Evolutionary conservation across 30 jellyfish, hydroid and myxozoan genomes (phyloP).

Genomic region (Aurelia sp.): DNA sequence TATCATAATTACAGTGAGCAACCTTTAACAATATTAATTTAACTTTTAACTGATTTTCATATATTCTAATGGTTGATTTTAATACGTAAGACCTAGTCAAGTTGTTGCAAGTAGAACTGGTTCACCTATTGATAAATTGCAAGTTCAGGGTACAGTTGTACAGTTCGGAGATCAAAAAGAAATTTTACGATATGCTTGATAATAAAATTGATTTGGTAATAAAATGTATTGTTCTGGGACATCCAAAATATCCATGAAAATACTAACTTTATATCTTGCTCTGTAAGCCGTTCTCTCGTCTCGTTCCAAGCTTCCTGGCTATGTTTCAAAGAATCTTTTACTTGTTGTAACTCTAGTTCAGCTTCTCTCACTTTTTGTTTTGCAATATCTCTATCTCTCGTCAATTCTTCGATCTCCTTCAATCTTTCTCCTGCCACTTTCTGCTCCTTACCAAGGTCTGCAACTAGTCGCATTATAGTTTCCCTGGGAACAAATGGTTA

Average conservation of each 20-base stretch:
- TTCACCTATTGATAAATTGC: no score
- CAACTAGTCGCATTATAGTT: constrained; percentile 84
- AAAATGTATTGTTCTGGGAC: background rate
- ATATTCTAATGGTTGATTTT: no score
- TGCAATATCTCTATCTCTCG: constrained; percentile 77
- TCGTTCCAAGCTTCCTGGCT: constrained; percentile 85
- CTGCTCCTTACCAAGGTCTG: constrained; percentile 83
- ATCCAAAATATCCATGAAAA: background rate
- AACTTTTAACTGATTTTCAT: no score
- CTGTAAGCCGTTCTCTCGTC: constrained; percentile 60
- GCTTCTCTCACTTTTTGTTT: constrained; percentile 69
- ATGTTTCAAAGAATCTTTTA: constrained; percentile 70
- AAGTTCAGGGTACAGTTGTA: no score
- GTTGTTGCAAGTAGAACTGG: no score
- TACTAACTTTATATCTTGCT: constrained; percentile 65
- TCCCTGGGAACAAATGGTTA: constrained; percentile 28
- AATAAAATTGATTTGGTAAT: no score
- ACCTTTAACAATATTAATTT: no score
- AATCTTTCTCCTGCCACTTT: constrained; percentile 60
- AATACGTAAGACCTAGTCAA: no score
- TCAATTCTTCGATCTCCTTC: constrained; percentile 64
- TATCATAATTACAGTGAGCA: no score
- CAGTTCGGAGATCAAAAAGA: no score
- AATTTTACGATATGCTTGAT: no score
- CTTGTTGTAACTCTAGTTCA: constrained; percentile 75